A percentile compares a stretch with the other conserved stretches of the same genome.
phyloP scores from a whole-genome alignment of 2,888 invertebrate genomes.

The Pseudeuparius sepicola region DNA sequence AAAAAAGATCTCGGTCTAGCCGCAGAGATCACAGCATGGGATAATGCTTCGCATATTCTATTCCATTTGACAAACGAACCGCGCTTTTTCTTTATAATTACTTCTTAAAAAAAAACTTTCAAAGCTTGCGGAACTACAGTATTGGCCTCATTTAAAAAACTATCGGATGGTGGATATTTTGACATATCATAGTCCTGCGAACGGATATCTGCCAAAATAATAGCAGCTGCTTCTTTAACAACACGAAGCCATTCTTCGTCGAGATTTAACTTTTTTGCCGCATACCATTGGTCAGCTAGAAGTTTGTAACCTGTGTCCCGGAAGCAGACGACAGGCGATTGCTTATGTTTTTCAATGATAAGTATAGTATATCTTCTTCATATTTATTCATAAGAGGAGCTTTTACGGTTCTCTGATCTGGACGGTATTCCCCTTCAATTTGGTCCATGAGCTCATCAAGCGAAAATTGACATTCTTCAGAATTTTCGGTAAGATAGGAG shows the following conservation, averaged over 20 bases:
- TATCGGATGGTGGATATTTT: too few relatives aligned
- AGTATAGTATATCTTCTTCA: too few relatives aligned
- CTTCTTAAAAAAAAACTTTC: too few relatives aligned
- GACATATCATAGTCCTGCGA: too few relatives aligned
- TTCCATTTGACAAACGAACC: conserved; percentile 15
- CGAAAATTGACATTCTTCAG: conserved; percentile 22
- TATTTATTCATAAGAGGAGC: conserved; percentile 14
- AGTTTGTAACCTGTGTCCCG: conserved; percentile 22
- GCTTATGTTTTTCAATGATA: conserved; percentile 15
- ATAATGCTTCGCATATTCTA: conserved; percentile 17
- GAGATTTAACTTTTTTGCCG: conserved; percentile 15
- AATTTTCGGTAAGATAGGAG: conserved; percentile 17
- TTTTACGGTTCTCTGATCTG: conserved; percentile 14
- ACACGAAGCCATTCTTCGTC: conserved; percentile 10
- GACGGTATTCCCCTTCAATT: conserved; percentile 16
- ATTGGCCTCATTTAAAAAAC: conserved; percentile 17
- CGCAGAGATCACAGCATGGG: conserved; percentile 23
- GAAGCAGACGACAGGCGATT: conserved; percentile 21
- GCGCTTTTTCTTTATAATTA: too few relatives aligned
- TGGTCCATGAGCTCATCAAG: conserved; percentile 19
- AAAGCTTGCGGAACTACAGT: conserved; percentile 19
- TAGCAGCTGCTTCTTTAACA: conserved; percentile 20
- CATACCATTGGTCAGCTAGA: conserved; percentile 19
- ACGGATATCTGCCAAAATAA: conserved; percentile 23
- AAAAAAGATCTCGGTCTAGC: conserved; percentile 19